Evolutionary conservation across 2,888 invertebrate genomes (phyloP), one percentile per base, ranked within the genome.

Genomic region (Enchytraeus crypticus): DNA sequence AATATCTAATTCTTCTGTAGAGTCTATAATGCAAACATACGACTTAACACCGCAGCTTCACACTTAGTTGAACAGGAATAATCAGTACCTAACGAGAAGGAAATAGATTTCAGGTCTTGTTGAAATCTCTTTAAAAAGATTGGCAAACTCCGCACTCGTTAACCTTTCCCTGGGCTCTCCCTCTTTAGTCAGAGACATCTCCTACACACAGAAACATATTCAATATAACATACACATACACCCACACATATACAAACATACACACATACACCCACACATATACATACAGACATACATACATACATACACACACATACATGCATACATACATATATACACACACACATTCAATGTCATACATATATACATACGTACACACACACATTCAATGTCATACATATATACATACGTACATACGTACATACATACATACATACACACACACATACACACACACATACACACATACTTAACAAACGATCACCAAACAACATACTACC

Each of bases 81-180:
- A 45, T 43, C 4, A 56, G 71, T 72, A 83, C 82, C 82, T 78
- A 60, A 84, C 82, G 72, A 84, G 77, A 43, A 84, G 76, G 72
- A 83, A 84, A 70, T 84, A 84, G 30, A 84, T 80, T 71, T 84
- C 84, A n/a, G 84, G 84, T 65, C 84, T 72, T 1, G 84, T 84
- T n/a, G 83, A 80, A 14, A 84, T 77, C 71, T 84, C 84, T 70
- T 84, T 84, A 72, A 83, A 84, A 56, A 84, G 74, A 51, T 81
- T 81, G 45, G 83, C 78, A 71, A 84, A 84, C 69, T 83, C 82
- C 43, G 78, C 75, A 65, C 80, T 80, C 62, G 75, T 80, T 26
- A 84, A 76, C 57, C 79, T 72, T 2, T 83, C 83, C 57, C 81
- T 29, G 21, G n/a, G 69, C 57, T 76, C 75, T 45, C 77, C 77